phyloP scores from a whole-genome alignment of 2,888 invertebrate species.

The Incurvaria masculella region DNA sequence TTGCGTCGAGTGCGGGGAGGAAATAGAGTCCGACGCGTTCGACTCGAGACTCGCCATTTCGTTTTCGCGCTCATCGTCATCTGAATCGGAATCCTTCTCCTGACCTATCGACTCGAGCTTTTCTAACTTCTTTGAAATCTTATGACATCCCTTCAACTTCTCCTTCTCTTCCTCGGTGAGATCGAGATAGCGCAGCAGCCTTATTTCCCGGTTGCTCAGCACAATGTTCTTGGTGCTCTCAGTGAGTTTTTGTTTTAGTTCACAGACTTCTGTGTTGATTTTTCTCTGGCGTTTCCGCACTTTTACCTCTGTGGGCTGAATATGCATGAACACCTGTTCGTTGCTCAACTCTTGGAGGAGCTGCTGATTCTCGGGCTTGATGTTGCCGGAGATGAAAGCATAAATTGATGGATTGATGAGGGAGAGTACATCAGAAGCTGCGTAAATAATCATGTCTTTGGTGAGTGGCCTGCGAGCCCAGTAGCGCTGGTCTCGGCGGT shows the following conservation, averaged over 20 bases:
- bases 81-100: slow-evolving; percentile 74
- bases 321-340: slow-evolving; percentile 83
- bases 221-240: slow-evolving; percentile 85
- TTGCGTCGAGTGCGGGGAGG: slow-evolving; percentile 73
- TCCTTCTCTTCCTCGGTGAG: slow-evolving; percentile 91
- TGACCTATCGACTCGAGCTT: slow-evolving; percentile 80
- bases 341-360: slow-evolving; percentile 82
- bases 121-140: slow-evolving; percentile 89
- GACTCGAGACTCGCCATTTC: slow-evolving; percentile 82
- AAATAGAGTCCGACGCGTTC: slow-evolving; percentile 71
- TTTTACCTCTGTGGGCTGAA: slow-evolving; percentile 83
- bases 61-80: slow-evolving; percentile 67
- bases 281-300: slow-evolving; percentile 85
- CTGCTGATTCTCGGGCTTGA: slow-evolving; percentile 66
- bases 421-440: slow-evolving; percentile 84
- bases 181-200: slow-evolving; percentile 83
- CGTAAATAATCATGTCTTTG: slow-evolving; percentile 88
- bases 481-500: slow-evolving; percentile 78
- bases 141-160: slow-evolving; percentile 85
- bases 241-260: slow-evolving; percentile 75
- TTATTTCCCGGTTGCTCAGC: slow-evolving; percentile 86
- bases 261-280: slow-evolving; percentile 87
- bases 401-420: slow-evolving; percentile 85
- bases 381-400: slow-evolving; percentile 62
- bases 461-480: slow-evolving; percentile 89